Base-by-base conservation (phyloP, 2,113 vertebrate species). In the Nyctibius bracteatus region DNA sequence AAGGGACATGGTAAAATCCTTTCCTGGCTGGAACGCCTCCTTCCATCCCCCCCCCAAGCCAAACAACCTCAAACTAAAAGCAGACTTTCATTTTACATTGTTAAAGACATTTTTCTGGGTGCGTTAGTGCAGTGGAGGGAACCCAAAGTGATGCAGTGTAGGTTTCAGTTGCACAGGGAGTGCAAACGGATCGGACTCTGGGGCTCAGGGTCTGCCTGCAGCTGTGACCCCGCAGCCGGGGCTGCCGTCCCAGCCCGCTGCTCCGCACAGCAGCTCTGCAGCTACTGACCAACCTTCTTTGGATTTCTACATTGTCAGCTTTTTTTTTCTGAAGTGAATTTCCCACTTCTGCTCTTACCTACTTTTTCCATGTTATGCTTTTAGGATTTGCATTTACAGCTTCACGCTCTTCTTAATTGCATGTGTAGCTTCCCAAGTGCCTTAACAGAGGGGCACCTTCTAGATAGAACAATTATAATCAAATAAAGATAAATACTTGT, bases 91-190 rank as follows among this genome's bases (percentile, higher is more conserved):
- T 18, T 8, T 28, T 9, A 14, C 14, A 1, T 25, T 46, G 31
- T 8, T 5, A 9, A 22, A 31, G 30, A 8, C 12, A 0, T 78
- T 44, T 77, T n/a, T 12, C 19, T 2, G 9, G 14, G 2, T 1
- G 11, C 8, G 4, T 47, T 2, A 24, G n/a, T 3, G 58, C 44
- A 11, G n/a, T 1, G 14, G 52, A 12, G 30, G 10, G 6, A 15
- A 18, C 0, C 0, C 4, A 18, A 25, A 61, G 23, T 0, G 0
- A 23, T 8, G 23, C 30, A 16, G 16, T 6, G 1, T 0, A 3
- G 2, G 15, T 2, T 51, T 28, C 58, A 37, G 13, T 6, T 16
- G n/a, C 16, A 16, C 4, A 5, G 33, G 43, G 14, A n/a, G 4
- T 0, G 5, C 6, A 12, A 10, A 27, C 3, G 10, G 16, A 15